Conservation (phyloP, 2,797 vertebrate species). For the Sebastes matsubarae region DNA sequence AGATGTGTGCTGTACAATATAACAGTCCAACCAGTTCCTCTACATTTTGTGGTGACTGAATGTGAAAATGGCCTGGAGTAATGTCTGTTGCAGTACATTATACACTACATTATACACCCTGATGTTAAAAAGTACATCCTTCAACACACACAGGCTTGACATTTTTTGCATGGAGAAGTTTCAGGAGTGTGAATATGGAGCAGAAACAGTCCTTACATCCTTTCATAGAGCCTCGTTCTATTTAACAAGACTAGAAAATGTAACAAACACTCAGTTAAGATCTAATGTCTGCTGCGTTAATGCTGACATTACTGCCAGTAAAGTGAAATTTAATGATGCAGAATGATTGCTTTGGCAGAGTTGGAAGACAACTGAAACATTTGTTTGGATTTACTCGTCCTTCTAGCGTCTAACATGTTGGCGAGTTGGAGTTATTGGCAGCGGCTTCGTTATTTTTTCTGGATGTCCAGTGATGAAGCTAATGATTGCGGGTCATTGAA, state of each 20-base stretch:
- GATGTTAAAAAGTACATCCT: neutral
- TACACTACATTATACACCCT: neutral
- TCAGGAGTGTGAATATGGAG: neutral
- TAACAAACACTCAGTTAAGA: slow-evolving; percentile 23
- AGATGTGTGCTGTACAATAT: neutral
- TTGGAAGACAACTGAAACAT: slow-evolving; percentile 45
- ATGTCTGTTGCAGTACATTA: neutral
- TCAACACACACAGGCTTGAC: neutral
- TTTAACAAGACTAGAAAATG: slow-evolving; percentile 22
- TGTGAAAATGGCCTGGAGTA: neutral
- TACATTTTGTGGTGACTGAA: neutral
- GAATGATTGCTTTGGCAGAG: slow-evolving; percentile 62
- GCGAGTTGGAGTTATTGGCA: slow-evolving; percentile 22
- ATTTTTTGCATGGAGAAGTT: neutral
- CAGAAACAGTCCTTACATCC: neutral
- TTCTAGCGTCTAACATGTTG: slow-evolving; percentile 26
- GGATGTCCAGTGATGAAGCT: slow-evolving; percentile 48
- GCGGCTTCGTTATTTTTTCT: neutral
- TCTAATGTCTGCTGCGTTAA: slow-evolving; percentile 19
- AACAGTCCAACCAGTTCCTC: neutral
- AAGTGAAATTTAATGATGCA: slow-evolving; percentile 62
- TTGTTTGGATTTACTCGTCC: slow-evolving; percentile 46
- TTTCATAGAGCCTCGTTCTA: neutral
- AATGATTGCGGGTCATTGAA: slow-evolving; percentile 45
- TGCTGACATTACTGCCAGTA: slow-evolving; percentile 41